Conservation (phyloP, 2,797 vertebrate genomes). For the Pteronotus mesoamericanus region DNA sequence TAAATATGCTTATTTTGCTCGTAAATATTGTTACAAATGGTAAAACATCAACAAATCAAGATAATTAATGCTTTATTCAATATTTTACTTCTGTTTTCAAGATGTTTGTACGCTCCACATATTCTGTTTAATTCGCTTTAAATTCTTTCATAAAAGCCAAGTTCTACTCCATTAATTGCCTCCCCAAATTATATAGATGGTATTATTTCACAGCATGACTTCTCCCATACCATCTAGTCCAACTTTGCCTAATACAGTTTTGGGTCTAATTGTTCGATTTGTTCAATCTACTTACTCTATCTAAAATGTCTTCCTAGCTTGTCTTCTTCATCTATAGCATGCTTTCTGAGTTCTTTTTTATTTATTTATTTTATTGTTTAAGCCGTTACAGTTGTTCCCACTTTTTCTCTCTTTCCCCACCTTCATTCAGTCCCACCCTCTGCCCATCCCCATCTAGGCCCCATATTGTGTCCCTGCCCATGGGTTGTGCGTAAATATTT, state of each 20-base stretch:
- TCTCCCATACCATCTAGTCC: background rate
- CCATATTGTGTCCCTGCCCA: background rate
- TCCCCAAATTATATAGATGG: background rate
- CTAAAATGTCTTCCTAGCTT: background rate
- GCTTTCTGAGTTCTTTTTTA: background rate
- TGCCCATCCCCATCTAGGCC: too few species aligned
- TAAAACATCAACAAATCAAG: background rate
- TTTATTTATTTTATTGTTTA: background rate
- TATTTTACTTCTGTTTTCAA: background rate
- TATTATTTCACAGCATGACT: background rate
- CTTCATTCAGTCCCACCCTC: background rate
- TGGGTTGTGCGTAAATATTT: background rate
- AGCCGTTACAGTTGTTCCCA: background rate
- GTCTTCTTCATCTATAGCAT: background rate
- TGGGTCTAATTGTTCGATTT: background rate
- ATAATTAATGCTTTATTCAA: constrained; percentile 34
- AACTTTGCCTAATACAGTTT: background rate
- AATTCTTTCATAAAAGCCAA: background rate
- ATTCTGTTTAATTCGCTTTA: background rate
- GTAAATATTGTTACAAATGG: constrained; percentile 48
- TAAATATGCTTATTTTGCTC: constrained; percentile 55
- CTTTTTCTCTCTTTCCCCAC: background rate
- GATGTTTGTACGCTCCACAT: background rate
- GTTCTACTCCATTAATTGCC: background rate
- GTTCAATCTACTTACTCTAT: background rate